These are phyloP conservation scores for Octodon degus DNA, from an alignment of 2,113 vertebrate genomes.

Conservation along the genomic window DNA sequence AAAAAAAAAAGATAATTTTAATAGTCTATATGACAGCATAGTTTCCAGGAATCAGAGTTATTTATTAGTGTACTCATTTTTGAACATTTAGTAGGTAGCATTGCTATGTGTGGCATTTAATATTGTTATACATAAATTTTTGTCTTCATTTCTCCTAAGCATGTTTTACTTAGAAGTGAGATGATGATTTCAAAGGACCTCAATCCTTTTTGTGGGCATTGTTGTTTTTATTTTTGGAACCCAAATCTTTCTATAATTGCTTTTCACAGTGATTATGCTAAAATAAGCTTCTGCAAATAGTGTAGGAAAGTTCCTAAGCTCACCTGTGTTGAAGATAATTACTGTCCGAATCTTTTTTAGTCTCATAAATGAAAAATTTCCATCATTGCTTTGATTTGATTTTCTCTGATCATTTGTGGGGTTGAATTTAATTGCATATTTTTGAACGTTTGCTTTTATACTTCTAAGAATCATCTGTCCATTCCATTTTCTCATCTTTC, in stretches of 20 bases:
- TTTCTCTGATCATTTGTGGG: background rate
- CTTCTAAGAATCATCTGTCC: background rate
- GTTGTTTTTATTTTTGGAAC: background rate
- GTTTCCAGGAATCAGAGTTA: slow-evolving; percentile 2
- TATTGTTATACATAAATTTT: slow-evolving; percentile 33
- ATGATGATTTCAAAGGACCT: slow-evolving; percentile 46
- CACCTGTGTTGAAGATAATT: background rate
- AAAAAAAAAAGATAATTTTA: no score
- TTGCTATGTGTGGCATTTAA: background rate
- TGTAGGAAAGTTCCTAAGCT: slow-evolving; percentile 9
- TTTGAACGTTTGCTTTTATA: slow-evolving; percentile 35
- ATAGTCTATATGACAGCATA: background rate
- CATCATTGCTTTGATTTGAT: slow-evolving; percentile 36
- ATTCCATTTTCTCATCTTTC: background rate
- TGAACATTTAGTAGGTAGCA: slow-evolving; percentile 53
- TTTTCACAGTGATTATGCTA: slow-evolving; percentile 44
- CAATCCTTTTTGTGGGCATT: background rate
- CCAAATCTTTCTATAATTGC: slow-evolving; percentile 32
- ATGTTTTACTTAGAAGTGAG: slow-evolving; percentile 28
- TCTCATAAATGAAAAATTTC: background rate
- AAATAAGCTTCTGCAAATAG: slow-evolving; percentile 36
- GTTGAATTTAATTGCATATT: slow-evolving; percentile 5
- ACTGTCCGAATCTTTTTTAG: background rate
- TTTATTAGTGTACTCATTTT: slow-evolving; percentile 45
- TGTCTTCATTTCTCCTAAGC: slow-evolving; percentile 15